phyloP scores from a whole-genome alignment of 92 coral and sea anemone species.

The Porites divaricata region DNA sequence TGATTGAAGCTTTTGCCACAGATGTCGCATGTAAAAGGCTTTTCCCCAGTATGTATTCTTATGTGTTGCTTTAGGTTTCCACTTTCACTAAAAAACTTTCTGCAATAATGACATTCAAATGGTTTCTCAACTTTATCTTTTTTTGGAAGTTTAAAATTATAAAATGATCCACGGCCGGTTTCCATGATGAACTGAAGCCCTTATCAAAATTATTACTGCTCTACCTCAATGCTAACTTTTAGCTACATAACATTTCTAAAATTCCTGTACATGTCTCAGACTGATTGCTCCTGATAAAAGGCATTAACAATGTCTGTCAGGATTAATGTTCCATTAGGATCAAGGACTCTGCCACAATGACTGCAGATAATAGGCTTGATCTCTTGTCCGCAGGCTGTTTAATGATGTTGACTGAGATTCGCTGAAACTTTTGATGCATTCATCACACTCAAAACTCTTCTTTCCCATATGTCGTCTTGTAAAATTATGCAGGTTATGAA shows the following conservation, averaged over 20 bases:
- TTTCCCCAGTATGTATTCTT: slow-evolving; percentile 31
- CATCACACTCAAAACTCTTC: background rate
- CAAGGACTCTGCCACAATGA: too few relatives aligned
- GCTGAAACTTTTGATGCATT: too few relatives aligned
- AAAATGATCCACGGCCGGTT: background rate
- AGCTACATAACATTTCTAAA: too few relatives aligned
- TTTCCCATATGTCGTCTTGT: background rate
- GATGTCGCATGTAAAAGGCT: slow-evolving; percentile 33
- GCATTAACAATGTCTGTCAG: too few relatives aligned
- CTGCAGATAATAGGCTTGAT: too few relatives aligned
- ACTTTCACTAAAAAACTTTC: slow-evolving; percentile 22
- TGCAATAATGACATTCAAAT: slow-evolving; percentile 38
- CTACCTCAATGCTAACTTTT: too few relatives aligned
- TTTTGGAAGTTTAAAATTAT: slow-evolving; percentile 3
- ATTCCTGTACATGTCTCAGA: too few relatives aligned
- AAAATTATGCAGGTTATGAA: background rate
- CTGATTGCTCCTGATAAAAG: too few relatives aligned
- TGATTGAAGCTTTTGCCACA: slow-evolving; percentile 42
- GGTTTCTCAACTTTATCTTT: slow-evolving; percentile 31
- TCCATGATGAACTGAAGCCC: background rate
- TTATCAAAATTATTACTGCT: background rate
- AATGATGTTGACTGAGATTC: too few relatives aligned
- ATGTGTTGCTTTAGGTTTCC: slow-evolving; percentile 18
- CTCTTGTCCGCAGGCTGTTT: too few relatives aligned
- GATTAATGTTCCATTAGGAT: too few relatives aligned